Conservation (phyloP, 30 jellyfish, hydroid and myxozoan genomes). For the Turritopsis dohrnii region DNA sequence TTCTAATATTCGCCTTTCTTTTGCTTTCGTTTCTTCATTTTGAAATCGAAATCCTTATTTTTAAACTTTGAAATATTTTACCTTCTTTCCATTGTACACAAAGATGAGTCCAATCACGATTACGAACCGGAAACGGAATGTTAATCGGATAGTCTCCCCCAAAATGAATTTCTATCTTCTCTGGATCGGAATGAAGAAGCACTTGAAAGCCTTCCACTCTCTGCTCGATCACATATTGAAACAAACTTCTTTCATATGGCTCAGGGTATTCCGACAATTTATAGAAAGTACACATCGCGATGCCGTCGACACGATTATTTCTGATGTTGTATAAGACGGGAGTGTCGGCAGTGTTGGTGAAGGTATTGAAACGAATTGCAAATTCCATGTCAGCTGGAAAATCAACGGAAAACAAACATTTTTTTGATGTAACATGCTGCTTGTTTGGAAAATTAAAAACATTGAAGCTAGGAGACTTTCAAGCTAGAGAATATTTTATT, state of each 20-base stretch:
- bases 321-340: conserved; percentile 8
- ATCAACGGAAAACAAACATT: background rate
- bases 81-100: conserved; percentile 13
- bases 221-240: conserved; percentile 4
- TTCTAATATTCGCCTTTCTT: no score
- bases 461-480: no score
- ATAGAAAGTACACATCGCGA: background rate
- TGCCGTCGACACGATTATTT: background rate
- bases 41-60: no score
- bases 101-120: background rate
- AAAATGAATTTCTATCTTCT: conserved; percentile 3
- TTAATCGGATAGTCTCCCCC: conserved; percentile 5
- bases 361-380: background rate
- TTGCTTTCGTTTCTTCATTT: no score
- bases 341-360: background rate
- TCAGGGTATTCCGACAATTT: background rate
- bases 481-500: no score
- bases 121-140: conserved; percentile 1
- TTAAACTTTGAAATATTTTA: background rate
- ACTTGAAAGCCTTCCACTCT: conserved; percentile 20
- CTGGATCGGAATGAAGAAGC: background rate
- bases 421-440: no score
- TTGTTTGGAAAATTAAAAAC: no score
- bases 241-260: conserved; percentile 4
- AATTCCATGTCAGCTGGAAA: conserved; percentile 1